phyloP scores from a whole-genome alignment of 2,113 vertebrate species.

The Nannobrachium achirus region DNA sequence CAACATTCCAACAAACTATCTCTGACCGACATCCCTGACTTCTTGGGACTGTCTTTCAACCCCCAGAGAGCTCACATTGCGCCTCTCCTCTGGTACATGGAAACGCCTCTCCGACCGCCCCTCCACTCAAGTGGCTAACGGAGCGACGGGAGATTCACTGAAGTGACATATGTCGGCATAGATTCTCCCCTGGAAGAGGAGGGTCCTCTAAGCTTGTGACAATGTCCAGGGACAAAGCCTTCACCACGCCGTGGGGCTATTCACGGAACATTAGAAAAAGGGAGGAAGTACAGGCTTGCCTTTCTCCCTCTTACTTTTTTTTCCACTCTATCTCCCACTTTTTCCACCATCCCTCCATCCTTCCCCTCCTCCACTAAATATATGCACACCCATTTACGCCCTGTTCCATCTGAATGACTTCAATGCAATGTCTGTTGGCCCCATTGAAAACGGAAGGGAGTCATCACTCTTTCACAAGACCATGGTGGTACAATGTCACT shows the following conservation, averaged over 20 bases:
- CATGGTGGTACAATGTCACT: constrained; percentile 45
- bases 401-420: constrained; percentile 36
- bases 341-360: constrained; percentile 44
- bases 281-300: constrained; percentile 62
- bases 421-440: constrained; percentile 54
- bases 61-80: constrained; percentile 45
- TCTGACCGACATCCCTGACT: constrained; percentile 64
- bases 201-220: constrained; percentile 65
- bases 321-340: not conserved
- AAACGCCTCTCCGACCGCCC: constrained; percentile 60
- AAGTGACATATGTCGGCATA: constrained; percentile 79
- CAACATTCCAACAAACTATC: constrained; percentile 52
- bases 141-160: constrained; percentile 68
- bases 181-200: constrained; percentile 72
- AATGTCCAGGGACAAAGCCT: constrained; percentile 73
- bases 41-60: constrained; percentile 47
- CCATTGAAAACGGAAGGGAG: constrained; percentile 51
- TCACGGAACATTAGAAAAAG: constrained; percentile 60
- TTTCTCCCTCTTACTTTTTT: constrained; percentile 20
- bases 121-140: constrained; percentile 66
- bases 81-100: constrained; percentile 38
- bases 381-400: constrained; percentile 50
- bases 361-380: constrained; percentile 42
- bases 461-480: constrained; percentile 49
- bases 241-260: constrained; percentile 56